Conservation (phyloP, 2,888 invertebrate species). For the Eristalinus sepulchralis region DNA sequence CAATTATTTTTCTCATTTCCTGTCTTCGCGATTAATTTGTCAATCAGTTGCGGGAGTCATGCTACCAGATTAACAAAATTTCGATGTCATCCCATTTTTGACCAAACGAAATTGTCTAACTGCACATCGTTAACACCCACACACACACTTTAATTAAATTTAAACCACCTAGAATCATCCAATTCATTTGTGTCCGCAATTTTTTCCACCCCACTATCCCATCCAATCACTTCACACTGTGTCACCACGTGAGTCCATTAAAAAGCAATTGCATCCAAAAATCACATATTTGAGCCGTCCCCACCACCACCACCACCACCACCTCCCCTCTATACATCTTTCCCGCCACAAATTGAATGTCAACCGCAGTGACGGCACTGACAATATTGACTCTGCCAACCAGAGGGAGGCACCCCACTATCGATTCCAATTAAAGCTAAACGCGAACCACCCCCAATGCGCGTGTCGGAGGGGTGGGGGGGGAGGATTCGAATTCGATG, state of each 20-base stretch:
- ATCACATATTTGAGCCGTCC: neutral
- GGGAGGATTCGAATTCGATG: neutral
- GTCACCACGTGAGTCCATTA: neutral
- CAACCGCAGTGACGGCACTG: neutral
- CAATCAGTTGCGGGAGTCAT: neutral
- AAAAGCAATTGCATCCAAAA: slow-evolving; percentile 18
- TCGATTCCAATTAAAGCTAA: neutral
- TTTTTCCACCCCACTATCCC: neutral
- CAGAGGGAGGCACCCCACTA: neutral
- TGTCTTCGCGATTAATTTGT: neutral
- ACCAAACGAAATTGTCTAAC: no score
- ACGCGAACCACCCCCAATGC: neutral
- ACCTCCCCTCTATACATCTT: neutral
- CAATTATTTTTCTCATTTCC: neutral
- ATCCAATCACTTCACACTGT: neutral
- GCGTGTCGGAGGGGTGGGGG: no score
- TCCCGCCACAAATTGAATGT: slow-evolving; percentile 22
- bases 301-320: no score
- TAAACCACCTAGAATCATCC: no score
- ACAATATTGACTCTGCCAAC: neutral
- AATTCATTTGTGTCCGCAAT: neutral
- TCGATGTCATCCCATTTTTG: neutral
- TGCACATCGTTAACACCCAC: no score
- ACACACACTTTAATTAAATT: no score
- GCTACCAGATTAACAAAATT: no score